These are phyloP conservation scores for Passer montanus DNA, from an alignment of 2,113 vertebrate species.

Conservation along the genomic window DNA sequence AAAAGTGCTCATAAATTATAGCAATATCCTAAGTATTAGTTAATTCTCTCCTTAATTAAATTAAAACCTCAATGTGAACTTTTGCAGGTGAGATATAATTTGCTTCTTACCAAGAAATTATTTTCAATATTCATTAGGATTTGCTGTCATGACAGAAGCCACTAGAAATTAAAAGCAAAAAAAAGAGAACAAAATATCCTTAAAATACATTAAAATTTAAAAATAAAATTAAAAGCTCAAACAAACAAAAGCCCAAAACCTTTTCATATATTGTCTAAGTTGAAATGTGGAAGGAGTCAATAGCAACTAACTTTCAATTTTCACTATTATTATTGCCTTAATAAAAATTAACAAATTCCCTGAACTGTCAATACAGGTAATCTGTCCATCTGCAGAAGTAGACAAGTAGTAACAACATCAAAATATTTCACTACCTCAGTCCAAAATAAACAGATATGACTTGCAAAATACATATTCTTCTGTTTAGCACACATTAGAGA, in stretches of 20 bases:
- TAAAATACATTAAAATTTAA: background rate
- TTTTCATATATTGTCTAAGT: background rate
- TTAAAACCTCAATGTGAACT: background rate
- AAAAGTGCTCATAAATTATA: background rate
- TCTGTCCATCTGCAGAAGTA: background rate
- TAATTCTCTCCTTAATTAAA: background rate
- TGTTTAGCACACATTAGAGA: background rate
- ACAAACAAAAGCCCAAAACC: rapidly evolving
- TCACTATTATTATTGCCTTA: background rate
- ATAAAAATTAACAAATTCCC: background rate
- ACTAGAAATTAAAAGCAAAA: background rate
- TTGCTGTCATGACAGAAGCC: background rate
- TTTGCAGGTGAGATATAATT: background rate
- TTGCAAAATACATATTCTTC: background rate
- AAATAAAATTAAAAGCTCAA: background rate
- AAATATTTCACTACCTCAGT: background rate
- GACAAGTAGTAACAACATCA: rapidly evolving
- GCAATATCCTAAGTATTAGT: background rate
- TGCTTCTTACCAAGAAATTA: background rate
- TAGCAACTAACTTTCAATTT: background rate
- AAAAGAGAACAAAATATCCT: background rate
- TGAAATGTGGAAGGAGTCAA: background rate
- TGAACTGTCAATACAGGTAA: background rate
- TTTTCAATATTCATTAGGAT: background rate
- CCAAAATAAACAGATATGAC: background rate